Conservation (phyloP, 2,888 invertebrate species). For the Mesochorus sp. region DNA sequence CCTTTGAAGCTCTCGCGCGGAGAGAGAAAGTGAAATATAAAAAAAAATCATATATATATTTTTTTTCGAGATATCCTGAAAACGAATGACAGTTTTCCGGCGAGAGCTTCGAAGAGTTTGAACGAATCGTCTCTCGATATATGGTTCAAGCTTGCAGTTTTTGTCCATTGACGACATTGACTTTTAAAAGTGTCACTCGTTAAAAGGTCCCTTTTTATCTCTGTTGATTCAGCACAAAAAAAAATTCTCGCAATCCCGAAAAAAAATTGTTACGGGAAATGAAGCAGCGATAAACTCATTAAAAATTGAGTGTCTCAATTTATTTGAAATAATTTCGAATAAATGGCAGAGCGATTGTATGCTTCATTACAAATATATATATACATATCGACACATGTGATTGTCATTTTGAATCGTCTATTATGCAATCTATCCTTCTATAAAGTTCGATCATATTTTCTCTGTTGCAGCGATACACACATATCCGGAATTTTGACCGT, state of each 20-base stretch:
- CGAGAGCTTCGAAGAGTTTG: slow-evolving; percentile 16
- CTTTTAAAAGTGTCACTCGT: slow-evolving; percentile 20
- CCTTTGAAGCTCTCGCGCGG: slow-evolving; percentile 23
- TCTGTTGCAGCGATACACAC: slow-evolving; percentile 41
- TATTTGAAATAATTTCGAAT: too few species aligned
- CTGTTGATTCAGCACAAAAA: neutral
- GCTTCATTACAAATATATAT: too few species aligned
- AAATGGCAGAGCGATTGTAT: too few species aligned
- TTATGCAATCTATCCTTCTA: neutral
- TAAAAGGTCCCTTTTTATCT: slow-evolving; percentile 10
- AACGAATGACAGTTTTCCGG: slow-evolving; percentile 44
- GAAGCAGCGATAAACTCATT: neutral
- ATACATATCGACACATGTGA: neutral
- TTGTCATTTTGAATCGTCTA: neutral
- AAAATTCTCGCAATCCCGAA: neutral
- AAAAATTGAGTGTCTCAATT: neutral
- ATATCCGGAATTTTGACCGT: slow-evolving; percentile 33
- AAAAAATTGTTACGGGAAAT: neutral
- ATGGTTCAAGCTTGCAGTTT: slow-evolving; percentile 4
- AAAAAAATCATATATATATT: too few species aligned
- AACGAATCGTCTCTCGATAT: slow-evolving; percentile 12
- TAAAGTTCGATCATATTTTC: slow-evolving; percentile 12
- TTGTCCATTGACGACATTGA: slow-evolving; percentile 23
- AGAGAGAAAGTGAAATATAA: slow-evolving; percentile 12
- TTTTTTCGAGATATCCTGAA: slow-evolving; percentile 17